phyloP scores from a whole-genome alignment of 64 coral and sea anemone species.

The Pocillopora verrucosa region DNA sequence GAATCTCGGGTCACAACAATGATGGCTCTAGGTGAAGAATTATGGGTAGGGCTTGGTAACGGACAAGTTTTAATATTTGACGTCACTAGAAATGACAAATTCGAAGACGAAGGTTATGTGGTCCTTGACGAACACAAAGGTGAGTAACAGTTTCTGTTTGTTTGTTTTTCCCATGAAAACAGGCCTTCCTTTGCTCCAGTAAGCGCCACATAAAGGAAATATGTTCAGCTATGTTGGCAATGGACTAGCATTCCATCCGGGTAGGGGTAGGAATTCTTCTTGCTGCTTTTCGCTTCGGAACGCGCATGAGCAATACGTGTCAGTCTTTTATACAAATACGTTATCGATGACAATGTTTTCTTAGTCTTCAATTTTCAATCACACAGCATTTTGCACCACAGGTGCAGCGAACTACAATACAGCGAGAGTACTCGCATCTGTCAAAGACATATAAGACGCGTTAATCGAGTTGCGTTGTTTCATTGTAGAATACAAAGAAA shows the following conservation, averaged over 20 bases:
- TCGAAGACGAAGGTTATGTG: conserved; percentile 26
- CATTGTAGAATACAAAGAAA: background rate
- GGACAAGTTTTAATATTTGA: conserved; percentile 91
- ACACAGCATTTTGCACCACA: too few species aligned
- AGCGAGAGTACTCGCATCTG: too few species aligned
- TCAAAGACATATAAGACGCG: background rate
- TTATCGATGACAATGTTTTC: background rate
- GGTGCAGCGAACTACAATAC: too few species aligned
- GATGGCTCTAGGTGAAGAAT: conserved; percentile 68
- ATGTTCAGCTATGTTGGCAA: too few species aligned
- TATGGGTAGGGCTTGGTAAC: conserved; percentile 94
- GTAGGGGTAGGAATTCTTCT: too few species aligned
- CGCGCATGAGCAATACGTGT: too few species aligned
- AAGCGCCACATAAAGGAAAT: too few species aligned
- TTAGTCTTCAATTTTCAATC: background rate
- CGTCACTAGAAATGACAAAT: conserved; percentile 48
- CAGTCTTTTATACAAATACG: background rate
- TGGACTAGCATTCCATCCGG: too few species aligned
- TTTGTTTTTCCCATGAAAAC: too few species aligned
- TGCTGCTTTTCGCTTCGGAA: too few species aligned
- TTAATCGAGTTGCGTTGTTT: background rate
- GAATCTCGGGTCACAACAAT: conserved; percentile 82
- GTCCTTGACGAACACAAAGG: conserved; percentile 12
- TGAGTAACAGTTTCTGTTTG: background rate
- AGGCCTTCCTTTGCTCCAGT: too few species aligned